Evolutionary conservation across 2,113 vertebrate species (phyloP), one percentile per base, ranked within the genome.

Genomic region (Micromys minutus): DNA sequence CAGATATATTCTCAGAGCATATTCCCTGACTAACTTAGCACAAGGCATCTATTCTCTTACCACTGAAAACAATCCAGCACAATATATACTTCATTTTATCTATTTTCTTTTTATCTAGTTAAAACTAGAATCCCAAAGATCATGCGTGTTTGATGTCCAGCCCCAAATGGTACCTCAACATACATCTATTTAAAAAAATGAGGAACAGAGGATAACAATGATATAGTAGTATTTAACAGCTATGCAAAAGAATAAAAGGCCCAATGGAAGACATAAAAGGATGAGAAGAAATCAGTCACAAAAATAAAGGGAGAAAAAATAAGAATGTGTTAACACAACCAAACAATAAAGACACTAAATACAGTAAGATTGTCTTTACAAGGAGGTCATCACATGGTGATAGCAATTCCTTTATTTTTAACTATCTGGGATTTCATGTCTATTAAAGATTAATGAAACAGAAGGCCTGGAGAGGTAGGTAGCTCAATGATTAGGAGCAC

Each of bases 11-110:
- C 31, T 89, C 90, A 87, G 50, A 67, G 11, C 29, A 6, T 72
- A 83, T 65, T 90, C 45, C 67, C 63, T 91, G 26, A 94, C 9
- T 29, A 94, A 92, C 3, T 61, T 93, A 94, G 10, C 74, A 89
- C 15, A 71, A 71, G 80, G 50, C 24, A 76, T 7, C 16, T 42
- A 63, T 22, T 5, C 47, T 45, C 13, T 72, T 71, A 12, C 45
- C 15, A 86, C 29, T 86, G 74, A 89, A 0, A 86, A 79, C 29
- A 31, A 86, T n/a, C 6, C 75, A 69, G 90, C 47, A 93, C 4
- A 55, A 34, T 67, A 81, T 36, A 22, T 74, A 34, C 59, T 87
- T 80, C 83, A 79, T 11, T 61, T 91, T 77, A 87, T 79, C 16
- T 80, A 52, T 42, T 93, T 50, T 22, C 72, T 67, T 81, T 34